Evolutionary conservation across 2,797 vertebrate genomes (phyloP), one percentile per base, ranked within the genome.

Genomic region (Centropyge bicolor): DNA sequence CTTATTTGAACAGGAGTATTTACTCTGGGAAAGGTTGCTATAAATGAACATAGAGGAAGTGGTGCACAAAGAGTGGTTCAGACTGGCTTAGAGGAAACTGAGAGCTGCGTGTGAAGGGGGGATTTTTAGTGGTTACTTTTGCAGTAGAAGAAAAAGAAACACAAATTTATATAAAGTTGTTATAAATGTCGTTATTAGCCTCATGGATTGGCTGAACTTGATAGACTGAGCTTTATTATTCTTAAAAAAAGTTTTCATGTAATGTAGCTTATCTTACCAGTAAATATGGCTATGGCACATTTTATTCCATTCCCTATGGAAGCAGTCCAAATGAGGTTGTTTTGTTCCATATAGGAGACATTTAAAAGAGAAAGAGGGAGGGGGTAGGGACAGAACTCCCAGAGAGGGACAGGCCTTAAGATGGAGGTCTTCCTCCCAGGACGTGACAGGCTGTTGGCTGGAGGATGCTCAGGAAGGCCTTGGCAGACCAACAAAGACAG

Each of bases 401-500:
- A 81, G 87, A 90, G 92, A 94, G 92, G 92, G 93, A 95, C 93
- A 93, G 95, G 90, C 95, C 94, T 95, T 89, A 96, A 97, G 98
- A 97, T 97, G 96, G 97, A 98, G 97, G 96, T 97, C 96, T 98
- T 98, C 96, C 96, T 97, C 90, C 94, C 96, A 97, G 97, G 97
- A 97, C 95, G 95, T 89, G 89, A 96, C 94, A 94, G 92, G 95
- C 96, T 95, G 94, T 92, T 94, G 97, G 97, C 97, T 97, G 96
- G 96, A 97, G 97, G 97, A 98, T 97, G 97, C 96, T 97, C 97
- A 97, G 97, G 96, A 97, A 98, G 96, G 97, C 95, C 97, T 98
- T 98, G 98, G 97, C 98, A 95, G 94, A 92, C 95, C 97, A 98
- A 99, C 98, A 99, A 98, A 98, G 98, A 95, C 96, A 97, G 97